These are phyloP conservation scores for Rhinogobius similis DNA, from an alignment of 2,113 vertebrate genomes.

Conservation along the genomic window DNA sequence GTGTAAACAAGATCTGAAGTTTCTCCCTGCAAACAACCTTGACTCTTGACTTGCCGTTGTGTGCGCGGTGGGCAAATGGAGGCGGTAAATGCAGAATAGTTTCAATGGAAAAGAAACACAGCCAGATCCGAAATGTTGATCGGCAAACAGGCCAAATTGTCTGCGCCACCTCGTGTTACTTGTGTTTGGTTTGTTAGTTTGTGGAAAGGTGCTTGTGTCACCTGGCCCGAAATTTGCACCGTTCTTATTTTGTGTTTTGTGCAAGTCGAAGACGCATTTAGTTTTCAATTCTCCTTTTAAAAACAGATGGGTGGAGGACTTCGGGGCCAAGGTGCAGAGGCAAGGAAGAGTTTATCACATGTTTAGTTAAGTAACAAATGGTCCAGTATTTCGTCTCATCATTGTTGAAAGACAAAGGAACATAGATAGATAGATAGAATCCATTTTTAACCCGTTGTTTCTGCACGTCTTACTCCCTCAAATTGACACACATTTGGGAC, in stretches of 20 bases:
- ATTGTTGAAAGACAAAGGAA: neutral
- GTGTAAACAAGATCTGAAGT: constrained; percentile 48
- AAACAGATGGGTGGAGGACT: neutral
- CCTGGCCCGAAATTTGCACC: neutral
- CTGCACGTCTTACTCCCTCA: neutral
- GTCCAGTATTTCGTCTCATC: neutral
- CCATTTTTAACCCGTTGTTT: no score
- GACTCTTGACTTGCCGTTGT: constrained; percentile 44
- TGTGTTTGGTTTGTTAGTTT: constrained; percentile 39
- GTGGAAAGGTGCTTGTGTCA: constrained; percentile 35
- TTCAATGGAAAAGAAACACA: constrained; percentile 46
- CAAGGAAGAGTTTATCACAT: neutral
- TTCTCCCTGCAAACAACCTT: constrained; percentile 57
- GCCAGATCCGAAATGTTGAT: constrained; percentile 26
- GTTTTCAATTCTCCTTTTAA: neutral
- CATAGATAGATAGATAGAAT: neutral
- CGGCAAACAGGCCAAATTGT: constrained; percentile 56
- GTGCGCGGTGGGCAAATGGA: constrained; percentile 25
- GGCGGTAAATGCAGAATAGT: constrained; percentile 47
- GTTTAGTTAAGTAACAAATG: neutral
- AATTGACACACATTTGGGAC: neutral
- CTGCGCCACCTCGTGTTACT: constrained; percentile 36
- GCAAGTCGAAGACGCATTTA: neutral
- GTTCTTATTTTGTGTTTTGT: neutral
- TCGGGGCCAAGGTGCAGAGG: neutral